These are phyloP conservation scores for Elymnias hypermnestra DNA, from an alignment of 1,140 invertebrate genomes.

Conservation along the genomic window DNA sequence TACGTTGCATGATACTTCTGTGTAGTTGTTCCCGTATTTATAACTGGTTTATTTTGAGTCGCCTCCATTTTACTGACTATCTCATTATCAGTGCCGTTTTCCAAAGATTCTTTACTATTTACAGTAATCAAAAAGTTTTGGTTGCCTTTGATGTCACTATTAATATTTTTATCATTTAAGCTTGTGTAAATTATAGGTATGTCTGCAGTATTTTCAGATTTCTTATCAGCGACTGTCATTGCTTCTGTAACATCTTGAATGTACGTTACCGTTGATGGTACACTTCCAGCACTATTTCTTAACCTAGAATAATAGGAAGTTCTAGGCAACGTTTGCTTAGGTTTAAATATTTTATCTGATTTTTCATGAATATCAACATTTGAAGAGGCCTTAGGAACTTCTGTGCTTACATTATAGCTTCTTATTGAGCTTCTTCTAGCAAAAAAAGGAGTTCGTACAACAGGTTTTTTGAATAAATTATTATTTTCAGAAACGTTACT, in stretches of 20 bases:
- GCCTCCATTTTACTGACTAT: constrained; percentile 34
- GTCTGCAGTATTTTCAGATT: constrained; percentile 42
- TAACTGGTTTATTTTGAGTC: constrained; percentile 32
- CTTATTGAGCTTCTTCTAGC: constrained; percentile 28
- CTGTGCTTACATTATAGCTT: constrained; percentile 23
- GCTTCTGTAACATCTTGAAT: constrained; percentile 17
- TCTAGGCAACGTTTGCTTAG: constrained; percentile 38
- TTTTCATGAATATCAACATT: too few relatives aligned
- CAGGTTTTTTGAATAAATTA: constrained; percentile 37
- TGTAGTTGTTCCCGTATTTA: constrained; percentile 32
- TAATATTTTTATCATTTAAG: constrained; percentile 30
- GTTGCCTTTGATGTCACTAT: constrained; percentile 14
- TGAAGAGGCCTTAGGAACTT: constrained; percentile 23
- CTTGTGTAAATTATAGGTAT: constrained; percentile 53
- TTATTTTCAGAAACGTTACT: constrained; percentile 33
- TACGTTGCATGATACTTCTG: constrained; percentile 61
- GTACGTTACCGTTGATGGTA: constrained; percentile 27
- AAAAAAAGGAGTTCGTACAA: constrained; percentile 26
- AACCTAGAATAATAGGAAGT: constrained; percentile 56
- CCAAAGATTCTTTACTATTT: constrained; percentile 46
- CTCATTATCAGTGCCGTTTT: constrained; percentile 43
- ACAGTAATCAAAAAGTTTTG: constrained; percentile 43
- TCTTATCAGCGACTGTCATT: constrained; percentile 30
- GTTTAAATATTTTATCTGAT: constrained; percentile 22
- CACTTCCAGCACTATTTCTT: constrained; percentile 32